Base-by-base conservation (phyloP, 1,140 invertebrate species). In the Cotesia chilonis region DNA sequence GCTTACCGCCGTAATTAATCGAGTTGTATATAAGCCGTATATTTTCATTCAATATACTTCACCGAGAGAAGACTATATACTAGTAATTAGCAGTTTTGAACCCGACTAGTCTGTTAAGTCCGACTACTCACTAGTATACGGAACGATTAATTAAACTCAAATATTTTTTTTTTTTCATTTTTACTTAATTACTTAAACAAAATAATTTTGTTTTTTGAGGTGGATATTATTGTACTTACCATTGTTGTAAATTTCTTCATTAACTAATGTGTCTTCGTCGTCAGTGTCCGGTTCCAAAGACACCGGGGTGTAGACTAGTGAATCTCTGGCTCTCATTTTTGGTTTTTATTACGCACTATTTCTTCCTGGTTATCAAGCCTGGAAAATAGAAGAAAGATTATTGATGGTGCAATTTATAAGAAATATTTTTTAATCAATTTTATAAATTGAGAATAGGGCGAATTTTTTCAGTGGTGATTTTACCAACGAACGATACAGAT, bases 251-350 rank as follows among this genome's bases (percentile, higher is more conserved):
- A 87, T 79, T 77, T 87, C 85, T 37, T 81, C 85, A 54, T 87
- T 86, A 70, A 87, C 85, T 68, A 87, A 71, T 4, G 85, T 87
- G 70, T 87, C 85, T 73, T 87, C 85, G 71, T 87, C 85, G 68
- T 87, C 85, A 12, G 85, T 87, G 75, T 87, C 85, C 60, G 85
- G 84, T 17, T 84, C 83, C 17, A 87, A 78, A n/a, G 85, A 86
- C 63, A 87, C 83, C 55, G 85, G 85, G 4, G 85, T 87, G 68
- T 85, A 87, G 6, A 87, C 84, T 61, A 85, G 70, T 14, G 84
- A 86, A 65, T 87, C 85, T 69, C 85, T 81, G 37, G 83, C 82
- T 73, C 81, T 86, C 85, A 86, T 87, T 72, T 69, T 77, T 51
- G 7, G 3, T 10, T 55, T 60, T 74, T 6, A 4, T 67, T 60